phyloP scores from a whole-genome alignment of 2,113 vertebrate species.

The Ellobius talpinus region DNA sequence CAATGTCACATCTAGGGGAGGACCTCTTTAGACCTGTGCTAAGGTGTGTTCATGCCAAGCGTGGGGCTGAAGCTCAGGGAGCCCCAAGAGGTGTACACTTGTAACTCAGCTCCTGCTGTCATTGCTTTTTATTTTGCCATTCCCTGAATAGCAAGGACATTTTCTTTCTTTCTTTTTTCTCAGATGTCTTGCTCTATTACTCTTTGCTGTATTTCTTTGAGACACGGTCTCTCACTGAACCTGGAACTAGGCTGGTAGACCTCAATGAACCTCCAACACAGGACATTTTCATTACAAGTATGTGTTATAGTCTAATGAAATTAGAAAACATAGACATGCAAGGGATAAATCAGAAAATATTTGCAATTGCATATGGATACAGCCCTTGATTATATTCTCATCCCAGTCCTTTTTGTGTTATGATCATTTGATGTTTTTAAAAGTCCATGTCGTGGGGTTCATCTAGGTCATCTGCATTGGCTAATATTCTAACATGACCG shows the following conservation, averaged over 20 bases:
- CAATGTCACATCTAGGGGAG: neutral
- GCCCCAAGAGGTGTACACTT: neutral
- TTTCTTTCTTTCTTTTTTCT: neutral
- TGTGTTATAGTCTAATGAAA: neutral
- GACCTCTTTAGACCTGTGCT: neutral
- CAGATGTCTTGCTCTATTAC: no score
- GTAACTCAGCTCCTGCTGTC: neutral
- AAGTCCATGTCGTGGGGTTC: no score
- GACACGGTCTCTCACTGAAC: no score
- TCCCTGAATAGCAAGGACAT: neutral
- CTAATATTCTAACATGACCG: no score
- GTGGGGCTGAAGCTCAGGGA: neutral
- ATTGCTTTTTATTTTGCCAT: neutral
- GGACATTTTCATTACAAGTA: neutral
- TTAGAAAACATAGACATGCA: neutral
- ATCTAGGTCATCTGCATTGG: no score
- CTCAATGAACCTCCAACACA: neutral
- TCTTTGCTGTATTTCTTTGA: no score
- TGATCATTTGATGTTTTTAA: neutral
- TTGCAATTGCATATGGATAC: no score
- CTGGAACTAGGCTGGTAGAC: no score
- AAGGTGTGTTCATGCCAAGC: neutral
- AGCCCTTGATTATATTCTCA: neutral
- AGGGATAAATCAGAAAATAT: no score
- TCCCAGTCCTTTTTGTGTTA: neutral